These are phyloP conservation scores for Coregonus suidteri DNA, from an alignment of 2,797 vertebrate genomes.

Conservation along the genomic window DNA sequence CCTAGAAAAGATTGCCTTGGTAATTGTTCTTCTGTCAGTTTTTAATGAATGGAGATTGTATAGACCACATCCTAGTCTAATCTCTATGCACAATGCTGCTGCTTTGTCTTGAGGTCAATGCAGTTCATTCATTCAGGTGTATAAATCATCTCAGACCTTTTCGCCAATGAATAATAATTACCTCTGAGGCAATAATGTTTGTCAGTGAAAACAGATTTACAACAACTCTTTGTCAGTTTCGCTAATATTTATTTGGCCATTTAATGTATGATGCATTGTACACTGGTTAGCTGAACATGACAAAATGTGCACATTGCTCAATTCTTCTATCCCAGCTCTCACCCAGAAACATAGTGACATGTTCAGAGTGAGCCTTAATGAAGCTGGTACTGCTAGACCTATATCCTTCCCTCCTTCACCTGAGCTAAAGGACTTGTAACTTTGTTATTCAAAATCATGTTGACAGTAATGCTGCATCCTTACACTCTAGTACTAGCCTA, in stretches of 20 bases:
- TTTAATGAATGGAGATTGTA: too few relatives aligned
- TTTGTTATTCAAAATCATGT: not conserved
- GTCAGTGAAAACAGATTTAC: slow-evolving; percentile 41
- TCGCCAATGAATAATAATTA: slow-evolving; percentile 39
- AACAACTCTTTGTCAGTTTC: slow-evolving; percentile 31
- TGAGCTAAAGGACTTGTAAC: not conserved
- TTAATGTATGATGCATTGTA: slow-evolving; percentile 28
- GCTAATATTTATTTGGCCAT: slow-evolving; percentile 30
- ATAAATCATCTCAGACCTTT: slow-evolving; percentile 37
- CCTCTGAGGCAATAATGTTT: slow-evolving; percentile 35
- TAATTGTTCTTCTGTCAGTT: too few relatives aligned
- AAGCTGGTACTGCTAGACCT: not conserved
- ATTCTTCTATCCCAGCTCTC: too few relatives aligned
- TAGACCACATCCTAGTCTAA: too few relatives aligned
- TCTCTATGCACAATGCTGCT: too few relatives aligned
- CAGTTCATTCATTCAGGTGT: slow-evolving; percentile 24
- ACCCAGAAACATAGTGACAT: slow-evolving; percentile 4
- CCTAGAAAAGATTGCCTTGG: too few relatives aligned
- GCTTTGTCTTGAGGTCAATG: not conserved
- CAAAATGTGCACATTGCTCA: not conserved
- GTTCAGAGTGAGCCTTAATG: not conserved
- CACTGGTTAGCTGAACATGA: slow-evolving; percentile 23
- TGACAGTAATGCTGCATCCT: not conserved
- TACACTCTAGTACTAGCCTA: not conserved
- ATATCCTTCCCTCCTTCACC: not conserved